These are phyloP conservation scores for Agonopterix subpropinquella DNA, from an alignment of 2,888 invertebrate genomes.

Conservation along the genomic window DNA sequence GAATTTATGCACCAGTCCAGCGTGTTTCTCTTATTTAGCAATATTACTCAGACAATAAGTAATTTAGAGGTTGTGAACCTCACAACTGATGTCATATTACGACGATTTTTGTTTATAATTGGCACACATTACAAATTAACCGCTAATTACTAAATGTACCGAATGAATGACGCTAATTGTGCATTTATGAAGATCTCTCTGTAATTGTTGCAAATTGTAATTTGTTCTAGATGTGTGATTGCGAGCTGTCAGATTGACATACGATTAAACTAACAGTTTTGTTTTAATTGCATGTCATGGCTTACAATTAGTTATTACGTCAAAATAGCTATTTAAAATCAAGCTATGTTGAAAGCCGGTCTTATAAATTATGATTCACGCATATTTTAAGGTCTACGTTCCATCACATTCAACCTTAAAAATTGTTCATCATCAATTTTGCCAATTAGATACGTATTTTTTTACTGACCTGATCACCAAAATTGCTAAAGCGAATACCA, in stretches of 20 bases:
- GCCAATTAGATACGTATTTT: too few species aligned
- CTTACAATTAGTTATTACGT: too few species aligned
- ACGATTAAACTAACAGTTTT: conserved; percentile 20
- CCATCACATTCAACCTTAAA: too few species aligned
- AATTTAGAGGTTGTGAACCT: conserved; percentile 6
- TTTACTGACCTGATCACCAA: too few species aligned
- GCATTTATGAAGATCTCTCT: conserved; percentile 21
- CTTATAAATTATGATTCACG: too few species aligned
- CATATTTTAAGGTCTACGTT: too few species aligned
- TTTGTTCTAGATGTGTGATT: conserved; percentile 16
- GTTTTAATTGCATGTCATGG: conserved; percentile 8
- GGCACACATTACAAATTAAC: conserved; percentile 6
- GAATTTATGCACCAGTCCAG: too few species aligned
- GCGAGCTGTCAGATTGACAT: conserved; percentile 34
- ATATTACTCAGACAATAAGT: neutral
- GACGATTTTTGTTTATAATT: neutral
- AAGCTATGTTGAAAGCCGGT: too few species aligned
- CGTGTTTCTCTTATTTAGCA: neutral
- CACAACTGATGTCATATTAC: neutral
- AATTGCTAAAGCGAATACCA: too few species aligned
- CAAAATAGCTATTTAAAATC: too few species aligned
- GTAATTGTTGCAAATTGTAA: conserved; percentile 33
- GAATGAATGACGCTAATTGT: conserved; percentile 19
- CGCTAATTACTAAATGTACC: conserved; percentile 19
- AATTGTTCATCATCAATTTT: too few species aligned